Conservation (phyloP, 2,797 vertebrate species). For the Adrianichthys oophorus region DNA sequence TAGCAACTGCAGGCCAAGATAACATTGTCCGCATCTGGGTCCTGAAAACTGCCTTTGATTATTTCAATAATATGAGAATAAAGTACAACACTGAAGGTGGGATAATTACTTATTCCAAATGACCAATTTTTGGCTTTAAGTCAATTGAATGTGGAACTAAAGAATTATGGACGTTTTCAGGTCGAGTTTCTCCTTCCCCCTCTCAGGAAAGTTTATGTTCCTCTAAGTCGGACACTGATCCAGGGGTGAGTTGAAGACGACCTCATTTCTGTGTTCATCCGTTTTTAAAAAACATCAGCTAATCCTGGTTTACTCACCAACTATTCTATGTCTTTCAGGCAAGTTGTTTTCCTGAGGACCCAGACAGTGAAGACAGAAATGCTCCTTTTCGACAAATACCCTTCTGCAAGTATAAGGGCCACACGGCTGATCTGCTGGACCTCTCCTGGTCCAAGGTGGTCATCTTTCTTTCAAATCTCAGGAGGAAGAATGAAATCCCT, state of each 20-base stretch:
- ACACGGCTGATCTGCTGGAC: constrained; percentile 96
- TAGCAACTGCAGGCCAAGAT: constrained; percentile 95
- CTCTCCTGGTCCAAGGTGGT: constrained; percentile 97
- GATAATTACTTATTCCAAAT: too few relatives aligned
- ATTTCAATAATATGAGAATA: constrained; percentile 98
- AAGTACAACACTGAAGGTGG: constrained; percentile 95
- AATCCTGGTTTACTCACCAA: constrained; percentile 1
- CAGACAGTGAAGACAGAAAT: constrained; percentile 91
- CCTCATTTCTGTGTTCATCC: neutral
- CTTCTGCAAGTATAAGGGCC: constrained; percentile 99
- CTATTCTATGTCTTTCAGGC: constrained; percentile 64
- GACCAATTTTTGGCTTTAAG: too few relatives aligned
- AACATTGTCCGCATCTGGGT: constrained; percentile 98
- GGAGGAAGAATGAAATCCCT: too few relatives aligned
- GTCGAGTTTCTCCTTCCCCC: constrained; percentile 96
- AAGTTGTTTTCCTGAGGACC: constrained; percentile 85
- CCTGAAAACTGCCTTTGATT: constrained; percentile 95
- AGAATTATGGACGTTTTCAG: constrained; percentile 61
- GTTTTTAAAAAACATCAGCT: neutral
- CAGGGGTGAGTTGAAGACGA: constrained; percentile 80
- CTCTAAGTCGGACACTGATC: constrained; percentile 95
- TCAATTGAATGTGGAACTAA: neutral
- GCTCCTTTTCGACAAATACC: constrained; percentile 92
- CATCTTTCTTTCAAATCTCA: neutral
- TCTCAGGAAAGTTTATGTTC: constrained; percentile 99